Conservation (phyloP, 2,797 vertebrate species). For the Premnoplex brunnescens region DNA sequence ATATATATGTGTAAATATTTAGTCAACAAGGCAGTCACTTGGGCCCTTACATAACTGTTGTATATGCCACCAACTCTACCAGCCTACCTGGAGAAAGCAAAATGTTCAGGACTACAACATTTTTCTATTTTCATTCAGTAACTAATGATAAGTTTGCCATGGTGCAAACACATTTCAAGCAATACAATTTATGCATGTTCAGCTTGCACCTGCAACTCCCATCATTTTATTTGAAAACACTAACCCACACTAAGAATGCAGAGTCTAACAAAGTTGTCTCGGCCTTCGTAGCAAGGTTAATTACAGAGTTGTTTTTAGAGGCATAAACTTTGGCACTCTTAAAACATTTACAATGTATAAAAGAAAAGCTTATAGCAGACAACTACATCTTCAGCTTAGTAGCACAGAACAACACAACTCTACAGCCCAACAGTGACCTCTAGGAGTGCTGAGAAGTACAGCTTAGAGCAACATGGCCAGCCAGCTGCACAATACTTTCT, state of each 20-base stretch:
- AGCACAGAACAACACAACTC: neutral
- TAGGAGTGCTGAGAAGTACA: neutral
- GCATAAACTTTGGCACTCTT: neutral
- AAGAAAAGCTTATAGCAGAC: neutral
- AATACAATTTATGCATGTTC: neutral
- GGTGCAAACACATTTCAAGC: neutral
- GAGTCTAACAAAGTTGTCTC: neutral
- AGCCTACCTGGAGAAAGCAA: neutral
- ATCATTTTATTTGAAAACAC: neutral
- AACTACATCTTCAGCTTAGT: neutral
- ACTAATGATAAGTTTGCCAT: rapidly evolving
- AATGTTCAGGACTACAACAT: neutral
- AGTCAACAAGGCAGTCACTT: neutral
- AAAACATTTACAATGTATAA: neutral
- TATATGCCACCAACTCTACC: neutral
- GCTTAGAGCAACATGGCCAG: neutral
- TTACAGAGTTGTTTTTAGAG: neutral
- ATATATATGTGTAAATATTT: neutral
- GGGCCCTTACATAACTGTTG: neutral
- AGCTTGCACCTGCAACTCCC: neutral
- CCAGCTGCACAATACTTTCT: neutral
- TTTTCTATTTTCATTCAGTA: neutral
- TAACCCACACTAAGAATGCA: neutral
- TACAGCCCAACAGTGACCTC: conserved; percentile 14
- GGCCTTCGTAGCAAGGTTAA: neutral